Evolutionary conservation across 2,113 vertebrate species (phyloP).

Genomic region (Hemibates koningsi): DNA sequence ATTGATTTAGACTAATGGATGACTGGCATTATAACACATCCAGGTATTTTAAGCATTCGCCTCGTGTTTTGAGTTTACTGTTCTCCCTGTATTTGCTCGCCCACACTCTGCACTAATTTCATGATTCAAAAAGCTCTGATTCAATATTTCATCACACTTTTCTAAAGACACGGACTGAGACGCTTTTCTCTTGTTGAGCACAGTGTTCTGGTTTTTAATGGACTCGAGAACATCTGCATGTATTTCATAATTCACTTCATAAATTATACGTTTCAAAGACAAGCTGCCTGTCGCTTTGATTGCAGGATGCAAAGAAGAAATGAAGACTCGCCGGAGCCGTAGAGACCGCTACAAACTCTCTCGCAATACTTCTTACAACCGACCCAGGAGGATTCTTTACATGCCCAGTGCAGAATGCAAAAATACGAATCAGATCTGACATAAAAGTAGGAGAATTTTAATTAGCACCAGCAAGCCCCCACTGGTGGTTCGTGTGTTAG

Average conservation of each 20-base stretch:
- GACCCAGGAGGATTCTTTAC: background rate
- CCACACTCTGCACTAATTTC: background rate
- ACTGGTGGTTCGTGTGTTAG: background rate
- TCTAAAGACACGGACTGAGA: background rate
- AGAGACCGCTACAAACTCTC: background rate
- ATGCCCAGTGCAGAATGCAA: background rate
- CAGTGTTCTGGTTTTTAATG: constrained; percentile 23
- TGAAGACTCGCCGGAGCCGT: background rate
- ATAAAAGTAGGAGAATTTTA: constrained; percentile 33
- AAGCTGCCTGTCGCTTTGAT: constrained; percentile 15
- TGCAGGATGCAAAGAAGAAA: background rate
- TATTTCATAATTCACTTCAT: constrained; percentile 23
- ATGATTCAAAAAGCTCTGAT: background rate
- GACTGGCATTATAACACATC: background rate
- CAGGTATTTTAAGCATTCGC: background rate
- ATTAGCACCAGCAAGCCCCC: constrained; percentile 24
- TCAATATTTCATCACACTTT: constrained; percentile 4
- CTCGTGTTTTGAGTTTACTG: background rate
- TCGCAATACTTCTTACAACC: constrained; percentile 1
- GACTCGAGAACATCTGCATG: background rate
- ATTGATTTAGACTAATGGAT: background rate
- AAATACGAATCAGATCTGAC: constrained; percentile 22
- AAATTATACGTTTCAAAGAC: constrained; percentile 30
- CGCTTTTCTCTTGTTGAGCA: background rate
- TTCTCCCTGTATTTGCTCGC: background rate